Conservation (phyloP, 2,888 invertebrate genomes). For the Nymphalis polychloros region DNA sequence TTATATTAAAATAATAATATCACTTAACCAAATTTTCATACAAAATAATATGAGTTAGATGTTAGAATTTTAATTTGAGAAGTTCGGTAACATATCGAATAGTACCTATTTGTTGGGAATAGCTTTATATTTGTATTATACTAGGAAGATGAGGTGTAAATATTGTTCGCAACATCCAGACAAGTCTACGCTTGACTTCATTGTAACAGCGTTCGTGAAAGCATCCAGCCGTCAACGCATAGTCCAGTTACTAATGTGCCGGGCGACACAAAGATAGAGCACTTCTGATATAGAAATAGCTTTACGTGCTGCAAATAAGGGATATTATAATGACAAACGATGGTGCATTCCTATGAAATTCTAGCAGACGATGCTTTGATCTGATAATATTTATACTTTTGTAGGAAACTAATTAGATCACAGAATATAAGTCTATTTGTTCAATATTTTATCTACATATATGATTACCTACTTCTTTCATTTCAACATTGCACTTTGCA, state of each 20-base stretch:
- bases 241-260: conserved; percentile 38
- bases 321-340: conserved; percentile 30
- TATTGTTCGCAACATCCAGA: conserved; percentile 25
- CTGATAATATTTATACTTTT: conserved; percentile 3
- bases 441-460: conserved; percentile 1
- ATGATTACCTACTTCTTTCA: not conserved
- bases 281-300: conserved; percentile 38
- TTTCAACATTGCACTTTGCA: too few relatives aligned
- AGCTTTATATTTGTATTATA: conserved; percentile 11
- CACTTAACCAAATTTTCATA: too few relatives aligned
- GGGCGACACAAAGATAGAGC: conserved; percentile 36
- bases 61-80: too few relatives aligned
- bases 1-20: too few relatives aligned
- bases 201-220: conserved; percentile 38
- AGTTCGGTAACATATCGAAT: too few relatives aligned
- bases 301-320: conserved; percentile 34
- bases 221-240: conserved; percentile 36
- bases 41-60: too few relatives aligned
- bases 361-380: conserved; percentile 7
- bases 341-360: conserved; percentile 19
- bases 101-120: not conserved
- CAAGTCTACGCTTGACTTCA: conserved; percentile 25
- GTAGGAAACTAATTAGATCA: not conserved
- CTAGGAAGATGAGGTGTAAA: conserved; percentile 4
- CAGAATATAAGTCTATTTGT: not conserved